Evolutionary conservation across 2,888 invertebrate genomes (phyloP).

Genomic region (Idaea biselata): DNA sequence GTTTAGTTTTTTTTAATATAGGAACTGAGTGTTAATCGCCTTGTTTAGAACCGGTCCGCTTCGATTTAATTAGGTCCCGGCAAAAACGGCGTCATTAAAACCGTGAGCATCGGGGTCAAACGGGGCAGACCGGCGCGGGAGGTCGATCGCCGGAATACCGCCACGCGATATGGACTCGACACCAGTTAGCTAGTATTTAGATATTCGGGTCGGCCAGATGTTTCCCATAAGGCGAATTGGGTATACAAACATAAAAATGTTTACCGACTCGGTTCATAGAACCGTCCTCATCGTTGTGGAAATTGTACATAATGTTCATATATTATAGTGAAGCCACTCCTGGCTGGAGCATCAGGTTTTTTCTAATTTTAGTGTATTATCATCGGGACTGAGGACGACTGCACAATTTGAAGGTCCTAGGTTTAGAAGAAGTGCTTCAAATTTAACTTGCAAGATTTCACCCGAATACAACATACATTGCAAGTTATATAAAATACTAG

Average conservation of each 20-base stretch:
- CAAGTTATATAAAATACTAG: too few relatives aligned
- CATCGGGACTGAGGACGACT: too few relatives aligned
- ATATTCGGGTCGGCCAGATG: constrained; percentile 55
- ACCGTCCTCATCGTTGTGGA: constrained; percentile 11
- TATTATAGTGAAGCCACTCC: too few relatives aligned
- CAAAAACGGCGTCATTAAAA: constrained; percentile 54
- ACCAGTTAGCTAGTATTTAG: constrained; percentile 29
- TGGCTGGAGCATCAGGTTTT: too few relatives aligned
- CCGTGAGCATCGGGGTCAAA: constrained; percentile 57
- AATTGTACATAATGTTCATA: too few relatives aligned
- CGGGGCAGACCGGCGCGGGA: constrained; percentile 32
- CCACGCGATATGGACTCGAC: constrained; percentile 25
- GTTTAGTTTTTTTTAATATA: too few relatives aligned
- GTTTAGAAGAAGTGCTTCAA: too few relatives aligned
- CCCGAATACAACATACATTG: too few relatives aligned
- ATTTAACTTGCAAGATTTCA: too few relatives aligned
- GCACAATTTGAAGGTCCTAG: too few relatives aligned
- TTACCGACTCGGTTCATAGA: constrained; percentile 20
- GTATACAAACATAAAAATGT: constrained; percentile 37
- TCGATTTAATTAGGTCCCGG: constrained; percentile 42
- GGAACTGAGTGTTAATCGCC: constrained; percentile 8
- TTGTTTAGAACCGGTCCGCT: constrained; percentile 36
- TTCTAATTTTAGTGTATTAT: too few relatives aligned
- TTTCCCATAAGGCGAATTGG: constrained; percentile 44
- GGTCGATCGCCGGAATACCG: constrained; percentile 20